phyloP scores from a whole-genome alignment of 30 jellyfish, hydroid and myxozoan genomes.

The Catostylus mosaicus region DNA sequence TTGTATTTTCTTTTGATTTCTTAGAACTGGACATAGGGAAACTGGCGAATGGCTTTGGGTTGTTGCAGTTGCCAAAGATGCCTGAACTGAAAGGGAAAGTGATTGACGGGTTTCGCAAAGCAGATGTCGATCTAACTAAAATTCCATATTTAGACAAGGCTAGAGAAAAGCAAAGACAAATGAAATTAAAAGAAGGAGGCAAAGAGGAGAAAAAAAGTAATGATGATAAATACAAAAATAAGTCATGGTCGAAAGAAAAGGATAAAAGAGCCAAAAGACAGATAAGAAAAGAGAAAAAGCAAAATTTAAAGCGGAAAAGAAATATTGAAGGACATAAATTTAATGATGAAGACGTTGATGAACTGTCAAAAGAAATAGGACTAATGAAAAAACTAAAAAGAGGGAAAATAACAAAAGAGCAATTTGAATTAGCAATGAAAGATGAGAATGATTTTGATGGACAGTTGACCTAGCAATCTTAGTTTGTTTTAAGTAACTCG shows the following conservation, averaged over 20 bases:
- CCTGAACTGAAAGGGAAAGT: constrained; percentile 87
- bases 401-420: constrained; percentile 83
- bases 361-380: constrained; percentile 77
- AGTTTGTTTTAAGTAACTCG: too few species aligned
- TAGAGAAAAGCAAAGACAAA: constrained; percentile 78
- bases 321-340: constrained; percentile 31
- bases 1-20: not conserved
- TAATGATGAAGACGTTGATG: constrained; percentile 82
- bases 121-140: constrained; percentile 50
- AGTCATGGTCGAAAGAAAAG: constrained; percentile 67
- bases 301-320: constrained; percentile 64
- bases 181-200: constrained; percentile 27
- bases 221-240: not conserved
- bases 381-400: constrained; percentile 84
- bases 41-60: constrained; percentile 92
- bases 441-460: constrained; percentile 62
- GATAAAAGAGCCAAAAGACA: constrained; percentile 52
- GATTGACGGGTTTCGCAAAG: constrained; percentile 46
- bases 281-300: constrained; percentile 47
- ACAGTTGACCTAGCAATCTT: not conserved
- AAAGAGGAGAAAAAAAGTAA: constrained; percentile 20
- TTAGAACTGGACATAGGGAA: constrained; percentile 82
- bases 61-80: constrained; percentile 95
- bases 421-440: constrained; percentile 63
- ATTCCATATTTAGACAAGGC: constrained; percentile 77